Conservation (phyloP, 2,113 vertebrate genomes). For the Barnardius zonarius region DNA sequence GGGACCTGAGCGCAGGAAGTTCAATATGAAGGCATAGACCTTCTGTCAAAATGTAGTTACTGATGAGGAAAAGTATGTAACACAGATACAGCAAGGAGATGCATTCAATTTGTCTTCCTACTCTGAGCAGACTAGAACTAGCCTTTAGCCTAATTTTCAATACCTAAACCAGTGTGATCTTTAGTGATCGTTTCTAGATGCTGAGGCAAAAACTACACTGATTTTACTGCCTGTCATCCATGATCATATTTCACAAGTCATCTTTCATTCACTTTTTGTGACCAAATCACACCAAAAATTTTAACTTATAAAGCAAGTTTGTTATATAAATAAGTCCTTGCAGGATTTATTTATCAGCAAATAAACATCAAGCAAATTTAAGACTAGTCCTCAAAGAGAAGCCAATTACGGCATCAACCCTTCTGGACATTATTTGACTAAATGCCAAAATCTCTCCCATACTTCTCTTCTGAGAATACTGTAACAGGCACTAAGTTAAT, state of each 20-base stretch:
- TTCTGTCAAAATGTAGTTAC: not conserved
- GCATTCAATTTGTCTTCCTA: not conserved
- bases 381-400: not conserved
- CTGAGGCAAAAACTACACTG: not conserved
- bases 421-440: not conserved
- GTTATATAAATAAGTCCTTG: not conserved
- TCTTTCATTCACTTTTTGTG: not conserved
- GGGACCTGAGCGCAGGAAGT: not conserved
- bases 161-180: not conserved
- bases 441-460: not conserved
- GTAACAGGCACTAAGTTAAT: not conserved
- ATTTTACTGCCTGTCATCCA: not conserved
- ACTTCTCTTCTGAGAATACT: not conserved
- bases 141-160: not conserved
- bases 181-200: not conserved
- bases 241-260: not conserved
- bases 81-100: not conserved
- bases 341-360: not conserved
- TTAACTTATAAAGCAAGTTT: not conserved
- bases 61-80: not conserved
- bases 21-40: not conserved
- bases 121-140: not conserved
- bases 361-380: not conserved
- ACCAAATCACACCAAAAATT: not conserved
- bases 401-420: not conserved